Conservation (phyloP, 2,888 invertebrate genomes). For the Drosophila infuscata region DNA sequence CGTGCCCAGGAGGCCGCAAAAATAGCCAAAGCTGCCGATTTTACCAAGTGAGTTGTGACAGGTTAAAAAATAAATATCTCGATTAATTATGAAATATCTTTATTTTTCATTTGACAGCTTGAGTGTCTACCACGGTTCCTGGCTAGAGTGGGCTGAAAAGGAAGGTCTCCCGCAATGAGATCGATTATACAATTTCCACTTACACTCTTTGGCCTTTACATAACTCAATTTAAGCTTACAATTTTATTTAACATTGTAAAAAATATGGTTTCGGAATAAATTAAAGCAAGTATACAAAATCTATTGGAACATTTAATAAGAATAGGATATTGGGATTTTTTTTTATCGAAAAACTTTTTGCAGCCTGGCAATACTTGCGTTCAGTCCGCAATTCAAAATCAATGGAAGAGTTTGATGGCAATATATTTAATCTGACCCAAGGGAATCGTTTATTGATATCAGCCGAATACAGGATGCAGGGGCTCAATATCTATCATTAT, state of each 20-base stretch:
- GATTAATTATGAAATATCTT: background rate
- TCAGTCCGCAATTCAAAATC: too few species aligned
- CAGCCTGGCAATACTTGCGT: background rate
- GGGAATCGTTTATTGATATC: background rate
- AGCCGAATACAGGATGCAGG: background rate
- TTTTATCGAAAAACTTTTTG: background rate
- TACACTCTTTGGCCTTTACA: constrained; percentile 12
- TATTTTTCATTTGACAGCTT: constrained; percentile 27
- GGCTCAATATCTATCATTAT: background rate
- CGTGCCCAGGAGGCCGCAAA: constrained; percentile 53
- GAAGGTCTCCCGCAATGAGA: constrained; percentile 45
- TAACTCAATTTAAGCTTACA: constrained; percentile 4
- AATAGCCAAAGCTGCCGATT: constrained; percentile 51
- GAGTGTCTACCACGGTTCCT: constrained; percentile 63
- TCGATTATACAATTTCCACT: background rate
- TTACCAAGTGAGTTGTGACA: constrained; percentile 48
- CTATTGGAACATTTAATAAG: background rate
- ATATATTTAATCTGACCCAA: background rate
- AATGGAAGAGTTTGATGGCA: too few species aligned
- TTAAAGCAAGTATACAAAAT: constrained; percentile 11
- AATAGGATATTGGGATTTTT: background rate
- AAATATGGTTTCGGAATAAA: constrained; percentile 50
- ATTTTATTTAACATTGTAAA: constrained; percentile 11
- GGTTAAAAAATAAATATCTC: background rate
- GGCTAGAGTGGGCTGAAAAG: constrained; percentile 68